Base-by-base conservation (phyloP, 1,140 invertebrate genomes). In the Drosophila neocordata region DNA sequence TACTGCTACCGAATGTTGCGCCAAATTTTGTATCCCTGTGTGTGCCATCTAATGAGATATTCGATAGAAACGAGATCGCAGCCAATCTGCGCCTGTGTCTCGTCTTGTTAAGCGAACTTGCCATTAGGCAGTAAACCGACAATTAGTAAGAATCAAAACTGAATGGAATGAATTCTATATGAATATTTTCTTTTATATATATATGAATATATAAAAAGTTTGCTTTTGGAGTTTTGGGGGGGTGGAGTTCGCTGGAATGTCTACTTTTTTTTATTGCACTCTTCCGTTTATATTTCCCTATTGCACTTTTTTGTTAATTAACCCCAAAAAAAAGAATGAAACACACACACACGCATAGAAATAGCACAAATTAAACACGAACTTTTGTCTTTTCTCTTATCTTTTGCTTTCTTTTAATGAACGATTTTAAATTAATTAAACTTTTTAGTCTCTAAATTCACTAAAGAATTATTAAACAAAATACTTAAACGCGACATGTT, bases 21-120 rank as follows among this genome's bases (percentile, higher is more conserved):
- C 94, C 93, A 79, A 96, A 92, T 91, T 95, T 95, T 59, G 96
- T 97, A 92, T 98, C 97, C 80, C 94, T 94, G 92, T 97, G 96
- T 80, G 95, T 96, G 58, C 97, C 97, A 94, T 98, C 97, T 61
- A 98, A 93, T 63, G 97, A 98, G 88, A 99, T 98, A 93, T 98
- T 98, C 27, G 97, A 96, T 75, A 99, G 93, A 93, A 98, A 99
- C 79, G 96, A 96, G 69, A 97, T 93, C 75, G 97, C 97, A 89
- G 97, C 96, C 81, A 97, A 93, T 91, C 97, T 94, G 91, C 95
- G 93, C 82, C 96, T 90, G 84, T 91, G 89, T 90, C 91, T 91
- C 79, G 91, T 91, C 81, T 92, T 92, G 79, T 91, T 91, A 34
- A 91, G 83, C 82, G 90, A 90, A 91, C 90, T 91, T 91, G 90